Evolutionary conservation across 2,113 vertebrate species (phyloP), one percentile per base, ranked within the genome.

Genomic region (Narcine bancroftii): DNA sequence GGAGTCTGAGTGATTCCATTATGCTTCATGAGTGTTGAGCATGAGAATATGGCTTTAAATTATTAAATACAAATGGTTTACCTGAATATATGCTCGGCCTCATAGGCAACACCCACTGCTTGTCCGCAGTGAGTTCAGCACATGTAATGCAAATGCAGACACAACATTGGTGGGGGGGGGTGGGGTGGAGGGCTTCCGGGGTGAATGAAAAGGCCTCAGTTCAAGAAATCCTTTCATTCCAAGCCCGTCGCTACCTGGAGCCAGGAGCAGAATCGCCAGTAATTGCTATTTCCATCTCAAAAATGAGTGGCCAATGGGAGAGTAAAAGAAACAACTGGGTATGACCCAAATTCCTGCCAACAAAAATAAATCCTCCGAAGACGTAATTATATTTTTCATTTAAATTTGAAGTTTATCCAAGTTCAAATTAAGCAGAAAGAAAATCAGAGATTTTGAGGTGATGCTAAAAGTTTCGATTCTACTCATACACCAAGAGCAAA

Each of bases 141-240:
- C 81, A 60, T 87, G 50, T 33, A 87, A 21, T 87, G 33, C 81
- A 85, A 85, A 60, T 87, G n/a, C 53, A 60, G 81, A 36, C 81
- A 87, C 15, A 36, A 75, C 72, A 60, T 60, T 36, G 53, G 26
- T 7, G 77, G 9, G 77, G 45, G 33, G 39, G 39, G 39, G n/a
- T 36, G 53, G 26, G 24, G 77, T 10, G 77, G 45, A 50, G 39
- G 39, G 39, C 6, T 1, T 11, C 3, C 6, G 56, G 50, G 53
- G 33, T 21, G 50, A 85, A 85, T 85, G 29, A 60, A 60, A 29
- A 29, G 15, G 81, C 81, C 81, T 85, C 50, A n/a, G 50, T 36
- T 85, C 81, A 56, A 29, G 81, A 53, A 85, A 60, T 36, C 81
- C 33, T 56, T 83, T 83, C 79, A 83, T 83, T 83, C n/a, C 50